Percentiles rank a stretch among this genome's conserved stretches.
phyloP scores from a whole-genome alignment of 2,113 vertebrate species.

The Craseonycteris thonglongyai region DNA sequence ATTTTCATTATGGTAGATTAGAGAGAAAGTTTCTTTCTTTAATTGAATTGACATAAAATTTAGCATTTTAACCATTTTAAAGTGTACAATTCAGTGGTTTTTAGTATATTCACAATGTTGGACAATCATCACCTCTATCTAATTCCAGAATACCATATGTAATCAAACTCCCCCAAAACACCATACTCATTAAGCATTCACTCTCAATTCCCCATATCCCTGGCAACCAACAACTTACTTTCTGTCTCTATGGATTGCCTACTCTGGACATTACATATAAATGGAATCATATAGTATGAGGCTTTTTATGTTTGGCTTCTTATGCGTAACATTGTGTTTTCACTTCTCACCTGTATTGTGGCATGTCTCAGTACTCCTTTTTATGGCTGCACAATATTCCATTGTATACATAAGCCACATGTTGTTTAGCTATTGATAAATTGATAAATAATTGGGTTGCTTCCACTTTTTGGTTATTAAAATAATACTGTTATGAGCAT shows the following conservation, averaged over 20 bases:
- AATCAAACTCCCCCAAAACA: too few relatives aligned
- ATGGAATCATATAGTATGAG: not conserved
- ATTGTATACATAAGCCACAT: not conserved
- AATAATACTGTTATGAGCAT: not conserved
- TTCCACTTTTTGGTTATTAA: not conserved
- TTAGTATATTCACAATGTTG: not conserved
- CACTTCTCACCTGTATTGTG: not conserved
- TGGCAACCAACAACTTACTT: not conserved
- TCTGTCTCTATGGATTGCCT: not conserved
- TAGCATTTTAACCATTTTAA: not conserved
- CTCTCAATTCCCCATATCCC: not conserved
- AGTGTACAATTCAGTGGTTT: not conserved
- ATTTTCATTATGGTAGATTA: not conserved
- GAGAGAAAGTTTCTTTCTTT: not conserved
- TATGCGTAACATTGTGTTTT: not conserved
- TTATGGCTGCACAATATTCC: not conserved
- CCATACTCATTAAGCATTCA: too few relatives aligned
- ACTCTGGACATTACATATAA: not conserved
- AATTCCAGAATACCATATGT: not conserved
- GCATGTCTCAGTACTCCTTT: not conserved
- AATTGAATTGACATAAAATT: not conserved
- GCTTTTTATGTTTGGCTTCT: not conserved
- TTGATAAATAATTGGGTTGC: not conserved
- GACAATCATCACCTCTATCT: not conserved
- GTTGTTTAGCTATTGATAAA: not conserved